phyloP scores from a whole-genome alignment of 2,888 invertebrate genomes.

The Lithophane leautieri region DNA sequence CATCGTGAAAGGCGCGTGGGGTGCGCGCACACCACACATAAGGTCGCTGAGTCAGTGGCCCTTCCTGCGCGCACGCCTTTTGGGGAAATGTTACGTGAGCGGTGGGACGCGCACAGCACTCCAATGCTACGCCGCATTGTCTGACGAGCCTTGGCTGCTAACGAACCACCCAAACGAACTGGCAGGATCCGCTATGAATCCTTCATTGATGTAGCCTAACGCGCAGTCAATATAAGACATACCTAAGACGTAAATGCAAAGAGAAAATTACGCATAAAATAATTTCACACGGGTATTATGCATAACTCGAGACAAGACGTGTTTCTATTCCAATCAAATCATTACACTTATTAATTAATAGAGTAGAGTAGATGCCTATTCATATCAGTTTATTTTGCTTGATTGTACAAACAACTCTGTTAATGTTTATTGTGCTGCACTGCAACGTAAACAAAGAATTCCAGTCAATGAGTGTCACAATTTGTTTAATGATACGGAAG shows the following conservation, averaged over 20 bases:
- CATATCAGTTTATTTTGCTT: constrained; percentile 32
- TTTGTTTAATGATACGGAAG: constrained; percentile 34
- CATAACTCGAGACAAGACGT: constrained; percentile 33
- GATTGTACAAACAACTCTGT: constrained; percentile 22
- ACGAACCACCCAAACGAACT: constrained; percentile 63
- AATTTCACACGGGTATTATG: constrained; percentile 26
- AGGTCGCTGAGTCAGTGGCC: constrained; percentile 86
- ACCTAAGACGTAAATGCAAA: constrained; percentile 5
- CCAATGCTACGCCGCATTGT: constrained; percentile 80
- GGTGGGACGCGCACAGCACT: constrained; percentile 80
- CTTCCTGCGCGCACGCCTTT: constrained; percentile 86
- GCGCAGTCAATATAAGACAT: constrained; percentile 26
- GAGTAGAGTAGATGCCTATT: constrained; percentile 11
- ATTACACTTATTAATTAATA: constrained; percentile 32
- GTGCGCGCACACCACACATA: constrained; percentile 72
- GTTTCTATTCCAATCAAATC: constrained; percentile 41
- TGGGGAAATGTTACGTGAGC: constrained; percentile 86
- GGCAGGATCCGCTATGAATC: constrained; percentile 59
- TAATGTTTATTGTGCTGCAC: constrained; percentile 31
- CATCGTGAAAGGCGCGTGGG: constrained; percentile 85
- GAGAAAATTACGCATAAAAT: constrained; percentile 30
- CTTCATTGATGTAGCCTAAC: constrained; percentile 62
- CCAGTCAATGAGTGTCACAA: constrained; percentile 23
- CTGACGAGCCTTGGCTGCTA: constrained; percentile 67
- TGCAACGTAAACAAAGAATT: constrained; percentile 50